Conservation (phyloP, 2,888 invertebrate genomes). For the Tenodera sinensis region DNA sequence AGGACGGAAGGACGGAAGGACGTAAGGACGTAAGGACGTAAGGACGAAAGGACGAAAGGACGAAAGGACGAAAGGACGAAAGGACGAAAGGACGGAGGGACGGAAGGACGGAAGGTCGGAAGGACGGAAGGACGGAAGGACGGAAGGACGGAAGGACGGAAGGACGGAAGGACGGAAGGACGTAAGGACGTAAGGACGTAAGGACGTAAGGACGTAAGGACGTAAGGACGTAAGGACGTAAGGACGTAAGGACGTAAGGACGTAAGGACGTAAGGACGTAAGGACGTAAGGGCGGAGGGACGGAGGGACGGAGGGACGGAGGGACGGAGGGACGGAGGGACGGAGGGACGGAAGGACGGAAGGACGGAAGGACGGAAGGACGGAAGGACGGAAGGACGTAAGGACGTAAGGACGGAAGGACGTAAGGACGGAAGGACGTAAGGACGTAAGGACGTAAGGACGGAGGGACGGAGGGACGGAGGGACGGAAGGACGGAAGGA, state of each 20-base stretch:
- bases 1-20: constrained; percentile 20
- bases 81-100: constrained; percentile 18
- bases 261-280: background rate
- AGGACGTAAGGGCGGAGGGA: background rate
- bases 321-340: background rate
- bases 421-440: background rate
- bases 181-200: constrained; percentile 10
- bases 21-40: no score
- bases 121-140: constrained; percentile 18
- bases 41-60: constrained; percentile 17
- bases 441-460: no score
- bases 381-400: background rate
- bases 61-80: constrained; percentile 14
- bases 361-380: background rate
- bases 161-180: constrained; percentile 19
- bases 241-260: background rate
- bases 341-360: background rate
- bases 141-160: constrained; percentile 19
- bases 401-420: background rate
- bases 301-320: background rate
- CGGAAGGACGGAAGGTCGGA: no score
- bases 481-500: constrained; percentile 18
- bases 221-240: background rate
- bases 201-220: background rate
- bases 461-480: constrained; percentile 20